Conservation (phyloP, 92 coral and sea anemone genomes). For the Parazoanthus swiftii region DNA sequence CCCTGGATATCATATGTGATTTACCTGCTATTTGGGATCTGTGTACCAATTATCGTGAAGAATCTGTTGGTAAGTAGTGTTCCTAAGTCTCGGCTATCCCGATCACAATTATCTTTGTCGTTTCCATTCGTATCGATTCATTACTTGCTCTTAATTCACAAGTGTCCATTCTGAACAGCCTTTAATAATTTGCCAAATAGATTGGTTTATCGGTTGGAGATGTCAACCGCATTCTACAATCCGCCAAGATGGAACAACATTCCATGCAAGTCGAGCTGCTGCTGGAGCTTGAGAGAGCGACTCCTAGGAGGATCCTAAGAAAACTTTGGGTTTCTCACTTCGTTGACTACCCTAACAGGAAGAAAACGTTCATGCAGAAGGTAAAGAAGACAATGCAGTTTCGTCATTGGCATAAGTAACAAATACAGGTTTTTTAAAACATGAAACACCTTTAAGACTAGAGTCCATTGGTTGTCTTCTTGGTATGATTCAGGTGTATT, state of each 20-base stretch:
- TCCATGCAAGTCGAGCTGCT: slow-evolving; percentile 91
- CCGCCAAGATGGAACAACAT: slow-evolving; percentile 92
- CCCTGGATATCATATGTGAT: slow-evolving; percentile 78
- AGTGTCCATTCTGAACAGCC: neutral
- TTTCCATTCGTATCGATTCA: too few species aligned
- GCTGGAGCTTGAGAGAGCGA: slow-evolving; percentile 82
- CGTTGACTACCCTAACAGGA: slow-evolving; percentile 82
- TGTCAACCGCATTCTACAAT: slow-evolving; percentile 83
- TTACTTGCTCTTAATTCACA: neutral
- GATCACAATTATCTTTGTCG: too few species aligned
- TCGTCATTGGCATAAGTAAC: neutral
- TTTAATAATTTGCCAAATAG: slow-evolving; percentile 18
- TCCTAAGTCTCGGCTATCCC: too few species aligned
- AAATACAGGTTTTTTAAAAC: neutral
- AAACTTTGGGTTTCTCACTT: slow-evolving; percentile 77
- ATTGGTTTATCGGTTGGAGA: slow-evolving; percentile 92
- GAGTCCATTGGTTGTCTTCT: too few species aligned
- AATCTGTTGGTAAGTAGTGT: slow-evolving; percentile 71
- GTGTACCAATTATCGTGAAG: slow-evolving; percentile 91
- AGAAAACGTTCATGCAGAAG: slow-evolving; percentile 82
- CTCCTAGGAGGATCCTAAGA: slow-evolving; percentile 78
- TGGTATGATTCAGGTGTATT: too few species aligned
- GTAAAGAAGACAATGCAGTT: slow-evolving; percentile 2
- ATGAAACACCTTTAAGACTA: too few species aligned
- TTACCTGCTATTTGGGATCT: slow-evolving; percentile 83